Conservation (phyloP, 23 tunicate species). For the Ascidia mentula region DNA sequence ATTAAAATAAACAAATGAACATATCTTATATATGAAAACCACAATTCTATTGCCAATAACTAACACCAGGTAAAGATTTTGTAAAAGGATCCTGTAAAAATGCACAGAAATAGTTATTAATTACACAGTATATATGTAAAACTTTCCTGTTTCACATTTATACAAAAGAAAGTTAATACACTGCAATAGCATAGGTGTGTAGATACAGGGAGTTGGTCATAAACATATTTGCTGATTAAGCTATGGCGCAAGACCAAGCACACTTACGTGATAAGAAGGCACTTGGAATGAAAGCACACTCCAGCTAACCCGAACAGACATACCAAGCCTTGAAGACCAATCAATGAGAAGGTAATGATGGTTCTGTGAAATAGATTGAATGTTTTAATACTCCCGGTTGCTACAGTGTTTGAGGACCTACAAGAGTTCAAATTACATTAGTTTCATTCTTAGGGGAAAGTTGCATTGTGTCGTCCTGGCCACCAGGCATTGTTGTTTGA, state of each 20-base stretch:
- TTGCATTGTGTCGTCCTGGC: background rate
- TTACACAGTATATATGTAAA: too few species aligned
- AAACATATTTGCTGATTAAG: too few species aligned
- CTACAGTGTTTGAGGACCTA: background rate
- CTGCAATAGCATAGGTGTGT: too few species aligned
- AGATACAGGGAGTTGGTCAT: too few species aligned
- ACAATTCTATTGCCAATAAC: too few species aligned
- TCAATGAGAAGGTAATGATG: constrained; percentile 55
- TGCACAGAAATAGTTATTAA: too few species aligned
- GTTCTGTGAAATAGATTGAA: constrained; percentile 17
- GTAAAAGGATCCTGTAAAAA: too few species aligned
- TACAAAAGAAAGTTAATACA: too few species aligned
- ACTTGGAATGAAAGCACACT: constrained; percentile 75
- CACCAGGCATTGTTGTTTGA: background rate
- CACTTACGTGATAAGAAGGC: constrained; percentile 59
- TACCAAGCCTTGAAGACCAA: constrained; percentile 59
- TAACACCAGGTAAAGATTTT: too few species aligned
- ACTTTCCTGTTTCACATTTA: too few species aligned
- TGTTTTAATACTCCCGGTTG: background rate
- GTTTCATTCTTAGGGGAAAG: background rate
- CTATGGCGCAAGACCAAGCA: background rate
- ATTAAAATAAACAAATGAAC: too few species aligned
- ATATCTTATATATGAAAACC: too few species aligned
- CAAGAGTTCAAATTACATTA: background rate
- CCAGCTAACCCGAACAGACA: constrained; percentile 72